Evolutionary conservation across 2,888 invertebrate species (phyloP).

Genomic region (Eurytoma adleriae): DNA sequence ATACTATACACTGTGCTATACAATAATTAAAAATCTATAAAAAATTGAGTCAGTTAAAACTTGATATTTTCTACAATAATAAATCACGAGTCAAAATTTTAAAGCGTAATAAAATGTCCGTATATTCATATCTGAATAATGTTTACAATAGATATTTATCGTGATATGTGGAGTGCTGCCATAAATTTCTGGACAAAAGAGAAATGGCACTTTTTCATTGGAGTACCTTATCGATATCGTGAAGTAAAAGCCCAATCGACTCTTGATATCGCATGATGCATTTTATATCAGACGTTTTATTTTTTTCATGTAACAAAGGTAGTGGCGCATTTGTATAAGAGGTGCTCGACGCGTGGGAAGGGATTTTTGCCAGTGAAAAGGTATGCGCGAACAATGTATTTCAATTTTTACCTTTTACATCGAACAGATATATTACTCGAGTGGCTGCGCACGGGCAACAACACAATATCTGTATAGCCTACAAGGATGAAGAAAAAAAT

Average conservation of each 20-base stretch:
- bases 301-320: not conserved
- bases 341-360: conserved; percentile 1
- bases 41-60: too few species aligned
- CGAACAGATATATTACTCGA: not conserved
- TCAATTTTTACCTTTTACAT: conserved; percentile 20
- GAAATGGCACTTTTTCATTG: not conserved
- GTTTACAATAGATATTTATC: conserved; percentile 8
- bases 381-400: conserved; percentile 7
- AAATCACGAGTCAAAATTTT: too few species aligned
- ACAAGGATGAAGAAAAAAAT: not conserved
- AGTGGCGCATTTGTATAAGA: not conserved
- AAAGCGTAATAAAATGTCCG: too few species aligned
- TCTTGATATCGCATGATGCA: not conserved
- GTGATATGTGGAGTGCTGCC: too few species aligned
- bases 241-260: conserved; percentile 13
- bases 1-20: too few species aligned
- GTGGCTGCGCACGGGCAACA: not conserved
- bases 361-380: not conserved
- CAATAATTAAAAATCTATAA: too few species aligned
- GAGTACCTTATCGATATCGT: conserved; percentile 18
- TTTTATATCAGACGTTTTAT: conserved; percentile 2
- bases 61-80: too few species aligned
- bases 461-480: not conserved
- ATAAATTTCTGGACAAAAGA: not conserved
- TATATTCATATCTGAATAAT: conserved; percentile 16